phyloP scores from a whole-genome alignment of 2,797 vertebrate genomes.

The Sebastes flavidus region DNA sequence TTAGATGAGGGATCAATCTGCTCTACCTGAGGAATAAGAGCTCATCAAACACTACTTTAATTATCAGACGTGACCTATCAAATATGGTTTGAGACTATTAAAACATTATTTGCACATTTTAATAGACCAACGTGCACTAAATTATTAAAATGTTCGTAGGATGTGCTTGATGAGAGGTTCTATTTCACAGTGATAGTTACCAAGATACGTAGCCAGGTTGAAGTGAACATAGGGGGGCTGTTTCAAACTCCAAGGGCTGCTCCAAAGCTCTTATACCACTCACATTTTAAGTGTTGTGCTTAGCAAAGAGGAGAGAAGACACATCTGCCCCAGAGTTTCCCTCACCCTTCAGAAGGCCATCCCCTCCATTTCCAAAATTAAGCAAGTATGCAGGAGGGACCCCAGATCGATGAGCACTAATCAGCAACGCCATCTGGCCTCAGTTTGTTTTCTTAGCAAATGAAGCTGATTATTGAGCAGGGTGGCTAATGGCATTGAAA shows the following conservation, averaged over 20 bases:
- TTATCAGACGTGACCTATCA: conserved; percentile 52
- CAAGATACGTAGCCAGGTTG: conserved; percentile 9
- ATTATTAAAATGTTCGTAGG: conserved; percentile 12
- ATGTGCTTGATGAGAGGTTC: conserved; percentile 39
- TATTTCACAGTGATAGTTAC: conserved; percentile 5
- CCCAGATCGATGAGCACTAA: conserved; percentile 80
- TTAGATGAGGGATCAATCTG: conserved; percentile 47
- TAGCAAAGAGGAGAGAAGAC: conserved; percentile 36
- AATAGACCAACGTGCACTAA: conserved; percentile 37
- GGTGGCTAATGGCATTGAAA: conserved; percentile 70
- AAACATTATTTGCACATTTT: conserved; percentile 43
- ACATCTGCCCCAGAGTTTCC: conserved; percentile 65
- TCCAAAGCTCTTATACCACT: conserved; percentile 42
- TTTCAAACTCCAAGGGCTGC: conserved; percentile 28
- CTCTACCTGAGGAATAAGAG: conserved; percentile 43
- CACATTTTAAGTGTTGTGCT: conserved; percentile 41
- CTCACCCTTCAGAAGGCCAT: conserved; percentile 60
- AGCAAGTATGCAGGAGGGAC: conserved; percentile 72
- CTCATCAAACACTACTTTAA: conserved; percentile 57
- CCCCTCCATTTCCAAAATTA: conserved; percentile 69
- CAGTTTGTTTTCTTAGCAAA: conserved; percentile 83
- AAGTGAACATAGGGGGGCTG: conserved; percentile 27
- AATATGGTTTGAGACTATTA: conserved; percentile 50
- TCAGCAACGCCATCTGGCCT: conserved; percentile 81
- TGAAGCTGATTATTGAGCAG: conserved; percentile 81